Evolutionary conservation across 2,888 invertebrate genomes (phyloP), one percentile per base, ranked within the genome.

Genomic region (Clunio marinus): DNA sequence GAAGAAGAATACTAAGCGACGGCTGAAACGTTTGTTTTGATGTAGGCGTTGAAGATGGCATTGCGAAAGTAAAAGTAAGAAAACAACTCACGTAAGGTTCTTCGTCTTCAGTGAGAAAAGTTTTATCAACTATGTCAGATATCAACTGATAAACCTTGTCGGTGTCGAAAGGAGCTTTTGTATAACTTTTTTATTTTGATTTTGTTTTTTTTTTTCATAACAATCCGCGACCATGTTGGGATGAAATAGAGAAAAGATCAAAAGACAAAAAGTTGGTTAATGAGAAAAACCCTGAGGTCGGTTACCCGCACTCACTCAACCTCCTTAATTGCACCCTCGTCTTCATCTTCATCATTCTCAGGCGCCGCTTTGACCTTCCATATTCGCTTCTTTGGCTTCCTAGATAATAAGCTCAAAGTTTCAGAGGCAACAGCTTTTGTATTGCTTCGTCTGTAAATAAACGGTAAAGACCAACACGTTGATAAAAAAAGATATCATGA

Each of bases 141-240:
- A 66, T 66, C 28, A 66, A 55, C 28, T 66, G 51, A 66, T 66
- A 66, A 22, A 66, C 32, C 25, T 66, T 66, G 15, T 66, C 66
- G 8, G 51, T n/a, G 15, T 63, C 63, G 27, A 63, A 63, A n/a
- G 41, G 41, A 8, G 63, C 35, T 15, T 63, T 45, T 15, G 7
- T 32, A 17, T 60, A 60, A 5, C 60, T 60, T 35, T 35, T 58
- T 58, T 25, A 17, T 27, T 20, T 41, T 10, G 41, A 5, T 13
- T 10, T 51, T 7, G 22, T 51, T 51, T 20, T 22, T 22, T n/a
- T n/a, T n/a, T n/a, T n/a, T n/a, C n/a, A n/a, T n/a, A n/a, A n/a
- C n/a, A n/a, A n/a, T n/a, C n/a, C n/a, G n/a, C n/a, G n/a, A n/a
- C n/a, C n/a, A n/a, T 22, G 51, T 13, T 17, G 20, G 51, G 2